Percentiles rank a stretch among this genome's conserved stretches.
Conservation (phyloP, 2,888 invertebrate species). For the Incurvaria masculella region DNA sequence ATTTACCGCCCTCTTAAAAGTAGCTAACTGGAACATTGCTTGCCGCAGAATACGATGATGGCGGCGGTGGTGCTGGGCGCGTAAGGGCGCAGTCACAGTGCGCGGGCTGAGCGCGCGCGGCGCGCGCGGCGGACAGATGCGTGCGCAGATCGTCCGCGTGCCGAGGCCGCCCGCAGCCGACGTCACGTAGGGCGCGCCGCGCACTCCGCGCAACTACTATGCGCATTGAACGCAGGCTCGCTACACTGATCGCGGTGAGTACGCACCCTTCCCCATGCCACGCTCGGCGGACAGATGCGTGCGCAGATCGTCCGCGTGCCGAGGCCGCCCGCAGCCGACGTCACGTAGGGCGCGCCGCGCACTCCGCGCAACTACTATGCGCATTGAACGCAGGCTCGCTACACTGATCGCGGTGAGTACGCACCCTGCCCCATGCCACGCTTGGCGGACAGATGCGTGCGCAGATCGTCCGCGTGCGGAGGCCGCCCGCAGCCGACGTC, state of each 20-base stretch:
- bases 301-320: conserved; percentile 15
- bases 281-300: conserved; percentile 24
- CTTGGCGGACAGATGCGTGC: conserved; percentile 23
- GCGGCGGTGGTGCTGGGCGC: conserved; percentile 41
- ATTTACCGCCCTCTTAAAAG: too few species aligned
- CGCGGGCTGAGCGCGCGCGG: conserved; percentile 24
- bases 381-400: conserved; percentile 69
- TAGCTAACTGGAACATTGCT: too few species aligned
- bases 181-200: conserved; percentile 30
- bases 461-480: conserved; percentile 9
- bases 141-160: conserved; percentile 19
- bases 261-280: conserved; percentile 8
- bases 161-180: conserved; percentile 52
- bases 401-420: conserved; percentile 74
- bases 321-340: conserved; percentile 53
- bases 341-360: conserved; percentile 28
- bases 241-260: conserved; percentile 75
- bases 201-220: conserved; percentile 65
- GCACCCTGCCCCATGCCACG: too few species aligned
- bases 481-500: conserved; percentile 55
- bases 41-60: conserved; percentile 35
- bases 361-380: conserved; percentile 70
- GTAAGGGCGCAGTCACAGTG: background rate
- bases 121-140: conserved; percentile 19
- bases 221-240: conserved; percentile 71